phyloP scores from a whole-genome alignment of 2,888 invertebrate species.

The Chymomyza amoena region DNA sequence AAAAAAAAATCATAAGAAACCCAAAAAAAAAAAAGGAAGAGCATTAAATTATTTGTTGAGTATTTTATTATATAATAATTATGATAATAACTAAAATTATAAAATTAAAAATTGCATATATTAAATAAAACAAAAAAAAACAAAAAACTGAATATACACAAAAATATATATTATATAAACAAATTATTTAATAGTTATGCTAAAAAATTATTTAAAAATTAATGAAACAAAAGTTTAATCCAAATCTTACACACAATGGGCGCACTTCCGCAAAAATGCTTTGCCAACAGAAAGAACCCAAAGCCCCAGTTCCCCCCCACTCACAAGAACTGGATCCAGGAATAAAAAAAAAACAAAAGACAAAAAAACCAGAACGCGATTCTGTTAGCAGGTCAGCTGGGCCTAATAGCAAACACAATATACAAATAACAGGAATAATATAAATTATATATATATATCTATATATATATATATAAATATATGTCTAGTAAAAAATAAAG shows the following conservation, averaged over 20 bases:
- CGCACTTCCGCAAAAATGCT: background rate
- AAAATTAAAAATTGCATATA: constrained; percentile 24
- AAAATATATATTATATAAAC: constrained; percentile 42
- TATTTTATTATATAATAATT: constrained; percentile 74
- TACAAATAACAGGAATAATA: constrained; percentile 6
- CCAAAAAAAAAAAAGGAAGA: constrained; percentile 11
- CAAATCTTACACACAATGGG: constrained; percentile 23
- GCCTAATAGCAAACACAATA: background rate
- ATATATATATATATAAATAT: constrained; percentile 28
- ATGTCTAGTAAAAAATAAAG: constrained; percentile 20
- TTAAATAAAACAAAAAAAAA: constrained; percentile 3
- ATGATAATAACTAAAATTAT: constrained; percentile 39
- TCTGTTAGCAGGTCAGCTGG: background rate
- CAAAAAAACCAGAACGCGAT: constrained; percentile 14
- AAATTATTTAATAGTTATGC: constrained; percentile 66
- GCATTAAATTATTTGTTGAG: constrained; percentile 76
- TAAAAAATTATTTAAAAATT: constrained; percentile 54
- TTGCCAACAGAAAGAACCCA: constrained; percentile 12
- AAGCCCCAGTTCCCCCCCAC: constrained; percentile 18
- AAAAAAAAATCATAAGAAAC: constrained; percentile 2
- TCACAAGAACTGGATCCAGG: constrained; percentile 6
- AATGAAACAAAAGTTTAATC: constrained; percentile 18
- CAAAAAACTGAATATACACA: constrained; percentile 17
- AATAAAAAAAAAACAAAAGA: background rate
- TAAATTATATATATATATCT: constrained; percentile 15